Evolutionary conservation across 53 echinoderm and acorn worm genomes (phyloP).

Genomic region (Patiria pectinifera): DNA sequence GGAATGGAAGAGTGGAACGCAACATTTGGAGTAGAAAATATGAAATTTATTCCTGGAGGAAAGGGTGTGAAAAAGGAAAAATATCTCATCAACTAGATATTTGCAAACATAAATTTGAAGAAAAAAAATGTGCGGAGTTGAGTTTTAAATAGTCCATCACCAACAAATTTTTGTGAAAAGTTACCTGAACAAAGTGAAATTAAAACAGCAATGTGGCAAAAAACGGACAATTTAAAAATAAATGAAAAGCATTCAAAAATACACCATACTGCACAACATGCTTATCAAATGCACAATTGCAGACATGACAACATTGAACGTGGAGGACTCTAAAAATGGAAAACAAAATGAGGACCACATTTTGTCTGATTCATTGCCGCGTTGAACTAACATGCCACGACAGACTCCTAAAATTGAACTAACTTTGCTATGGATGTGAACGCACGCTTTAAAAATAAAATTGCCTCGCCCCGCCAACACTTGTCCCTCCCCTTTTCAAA

Average conservation of each 20-base stretch:
- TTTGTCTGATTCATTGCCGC: not conserved
- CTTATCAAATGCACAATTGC: not conserved
- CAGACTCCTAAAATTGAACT: not conserved
- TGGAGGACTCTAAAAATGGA: not conserved
- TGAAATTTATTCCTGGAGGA: not conserved
- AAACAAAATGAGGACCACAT: not conserved
- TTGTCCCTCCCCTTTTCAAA: too few relatives aligned
- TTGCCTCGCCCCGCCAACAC: too few relatives aligned
- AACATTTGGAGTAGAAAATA: not conserved
- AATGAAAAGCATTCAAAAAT: conserved; percentile 15
- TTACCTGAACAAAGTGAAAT: not conserved
- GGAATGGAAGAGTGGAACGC: not conserved
- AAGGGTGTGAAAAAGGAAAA: not conserved
- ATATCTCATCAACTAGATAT: not conserved
- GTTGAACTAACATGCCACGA: not conserved
- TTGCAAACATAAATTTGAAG: not conserved
- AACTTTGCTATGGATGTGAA: not conserved
- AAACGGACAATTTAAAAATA: not conserved
- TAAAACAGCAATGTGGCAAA: not conserved
- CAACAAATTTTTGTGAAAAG: not conserved
- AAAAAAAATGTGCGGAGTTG: not conserved
- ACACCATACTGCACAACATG: conserved; percentile 19
- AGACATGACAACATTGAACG: not conserved
- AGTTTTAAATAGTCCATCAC: conserved; percentile 28
- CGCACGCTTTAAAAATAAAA: too few relatives aligned